Base-by-base conservation (phyloP, 2,888 invertebrate genomes). In the Chymomyza procnemis region DNA sequence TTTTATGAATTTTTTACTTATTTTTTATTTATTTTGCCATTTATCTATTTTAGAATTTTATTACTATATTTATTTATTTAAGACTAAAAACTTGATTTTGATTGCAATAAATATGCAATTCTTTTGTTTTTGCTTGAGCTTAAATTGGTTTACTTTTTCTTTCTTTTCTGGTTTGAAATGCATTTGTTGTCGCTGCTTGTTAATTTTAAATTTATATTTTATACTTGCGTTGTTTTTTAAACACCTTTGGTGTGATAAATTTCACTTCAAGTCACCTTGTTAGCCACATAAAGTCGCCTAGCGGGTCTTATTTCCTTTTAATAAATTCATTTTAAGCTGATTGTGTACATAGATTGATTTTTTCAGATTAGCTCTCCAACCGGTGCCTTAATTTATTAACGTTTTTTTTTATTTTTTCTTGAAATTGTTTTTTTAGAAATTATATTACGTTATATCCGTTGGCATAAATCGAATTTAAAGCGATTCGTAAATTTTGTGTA, bases 21-120 rank as follows among this genome's bases (percentile, higher is more conserved):
- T n/a, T n/a, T n/a, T n/a, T n/a, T n/a, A n/a, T n/a, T n/a, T n/a
- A n/a, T n/a, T n/a, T n/a, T n/a, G n/a, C n/a, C n/a, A n/a, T n/a
- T n/a, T n/a, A n/a, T n/a, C n/a, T n/a, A n/a, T 63, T 71, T 69
- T 71, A 64, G 34, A 73, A 64, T 74, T 74, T 71, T 61, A 67
- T 61, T 64, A 66, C 66, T 58, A 59, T 79, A 70, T 77, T 76
- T 73, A 70, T 79, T 78, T 80, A 76, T 73, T 61, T 74, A 79
- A 80, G 63, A 64, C 61, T 26, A 26, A 73, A n/a, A 80, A n/a
- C 63, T 22, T 66, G 68, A 67, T 66, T 66, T 65, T 57, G 18
- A 72, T 50, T 61, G 47, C 55, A 67, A 67, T 62, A 63, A 16
- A 66, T 63, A 71, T 71, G 34, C 34, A 41, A 12, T 18, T 64